Evolutionary conservation across 2,888 invertebrate species (phyloP).

Genomic region (Globia sparganii): DNA sequence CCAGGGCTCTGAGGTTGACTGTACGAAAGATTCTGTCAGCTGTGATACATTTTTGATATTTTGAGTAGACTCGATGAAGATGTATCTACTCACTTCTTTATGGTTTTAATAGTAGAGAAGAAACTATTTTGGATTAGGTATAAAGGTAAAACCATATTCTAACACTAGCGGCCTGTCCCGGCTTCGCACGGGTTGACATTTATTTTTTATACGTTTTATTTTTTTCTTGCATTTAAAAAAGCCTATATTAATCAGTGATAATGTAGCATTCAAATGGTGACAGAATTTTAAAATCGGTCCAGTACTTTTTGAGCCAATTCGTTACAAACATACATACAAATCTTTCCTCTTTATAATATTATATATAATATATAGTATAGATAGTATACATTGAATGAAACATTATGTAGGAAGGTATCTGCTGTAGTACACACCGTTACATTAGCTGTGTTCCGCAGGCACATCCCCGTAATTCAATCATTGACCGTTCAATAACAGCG

Average conservation of each 20-base stretch:
- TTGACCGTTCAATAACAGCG: constrained; percentile 21
- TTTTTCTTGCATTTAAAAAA: too few relatives aligned
- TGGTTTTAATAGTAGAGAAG: background rate
- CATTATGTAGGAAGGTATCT: background rate
- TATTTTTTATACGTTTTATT: too few relatives aligned
- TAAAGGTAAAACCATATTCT: background rate
- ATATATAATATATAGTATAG: too few relatives aligned
- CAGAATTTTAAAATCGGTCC: too few relatives aligned
- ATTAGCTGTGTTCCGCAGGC: constrained; percentile 3
- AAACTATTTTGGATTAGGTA: background rate
- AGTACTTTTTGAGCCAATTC: too few relatives aligned
- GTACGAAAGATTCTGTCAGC: background rate
- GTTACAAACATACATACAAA: too few relatives aligned
- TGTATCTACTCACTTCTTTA: background rate
- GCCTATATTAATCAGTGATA: too few relatives aligned
- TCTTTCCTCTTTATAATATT: too few relatives aligned
- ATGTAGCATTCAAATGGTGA: too few relatives aligned
- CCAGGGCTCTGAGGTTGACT: background rate
- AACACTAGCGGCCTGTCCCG: too few relatives aligned
- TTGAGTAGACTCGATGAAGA: background rate
- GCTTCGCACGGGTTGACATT: too few relatives aligned
- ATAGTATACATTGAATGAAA: too few relatives aligned
- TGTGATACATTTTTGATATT: background rate
- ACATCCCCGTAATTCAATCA: constrained; percentile 17
- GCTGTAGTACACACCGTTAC: background rate